phyloP scores from a whole-genome alignment of 1,140 invertebrate genomes.

The Diorhabda elongata region DNA sequence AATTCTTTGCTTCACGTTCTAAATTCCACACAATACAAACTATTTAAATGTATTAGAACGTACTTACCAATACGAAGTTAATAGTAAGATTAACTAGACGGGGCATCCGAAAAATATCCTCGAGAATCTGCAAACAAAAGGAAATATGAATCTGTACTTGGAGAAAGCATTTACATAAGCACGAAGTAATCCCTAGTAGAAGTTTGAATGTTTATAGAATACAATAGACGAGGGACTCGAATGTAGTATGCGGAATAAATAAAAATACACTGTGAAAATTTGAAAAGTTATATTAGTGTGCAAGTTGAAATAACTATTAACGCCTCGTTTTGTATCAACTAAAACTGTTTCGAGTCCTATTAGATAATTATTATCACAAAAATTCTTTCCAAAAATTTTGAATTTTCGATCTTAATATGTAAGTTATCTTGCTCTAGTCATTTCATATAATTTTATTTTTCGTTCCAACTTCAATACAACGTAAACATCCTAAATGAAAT shows the following conservation, averaged over 20 bases:
- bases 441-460: no score
- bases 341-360: no score
- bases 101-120: conserved; percentile 6
- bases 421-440: no score
- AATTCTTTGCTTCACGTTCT: neutral
- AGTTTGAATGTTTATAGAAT: conserved; percentile 10
- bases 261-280: neutral
- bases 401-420: no score
- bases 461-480: no score
- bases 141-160: conserved; percentile 11
- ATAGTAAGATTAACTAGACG: neutral
- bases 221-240: conserved; percentile 5
- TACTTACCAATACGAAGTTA: conserved; percentile 4
- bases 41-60: neutral
- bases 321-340: no score
- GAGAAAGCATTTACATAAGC: conserved; percentile 10
- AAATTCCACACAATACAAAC: neutral
- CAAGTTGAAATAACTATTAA: no score
- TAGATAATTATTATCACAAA: no score
- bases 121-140: conserved; percentile 13
- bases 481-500: no score
- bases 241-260: neutral
- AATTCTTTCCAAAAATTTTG: no score
- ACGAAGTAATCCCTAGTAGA: conserved; percentile 9
- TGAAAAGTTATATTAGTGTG: no score